These are phyloP conservation scores for Sphecodes monilicornis DNA, from an alignment of 2,888 invertebrate genomes.

Conservation along the genomic window DNA sequence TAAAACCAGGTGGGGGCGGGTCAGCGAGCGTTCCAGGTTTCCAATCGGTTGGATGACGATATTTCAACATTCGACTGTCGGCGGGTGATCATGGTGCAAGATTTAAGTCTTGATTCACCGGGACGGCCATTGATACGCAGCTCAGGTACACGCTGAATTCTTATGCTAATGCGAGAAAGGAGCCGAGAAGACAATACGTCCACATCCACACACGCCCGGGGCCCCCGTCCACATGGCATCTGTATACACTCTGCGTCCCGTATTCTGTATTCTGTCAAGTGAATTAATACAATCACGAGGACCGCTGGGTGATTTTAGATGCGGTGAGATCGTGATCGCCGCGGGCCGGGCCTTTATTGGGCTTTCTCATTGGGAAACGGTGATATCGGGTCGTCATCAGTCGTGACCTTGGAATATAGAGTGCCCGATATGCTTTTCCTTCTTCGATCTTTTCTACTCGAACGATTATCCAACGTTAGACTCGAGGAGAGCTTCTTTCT, in stretches of 20 bases:
- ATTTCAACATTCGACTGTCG: constrained; percentile 73
- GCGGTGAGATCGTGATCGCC: constrained; percentile 80
- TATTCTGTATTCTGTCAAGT: constrained; percentile 80
- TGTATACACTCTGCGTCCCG: constrained; percentile 74
- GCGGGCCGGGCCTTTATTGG: constrained; percentile 61
- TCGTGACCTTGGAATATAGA: constrained; percentile 20
- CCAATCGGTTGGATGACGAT: constrained; percentile 67
- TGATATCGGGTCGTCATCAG: constrained; percentile 35
- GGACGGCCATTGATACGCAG: constrained; percentile 80
- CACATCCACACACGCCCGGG: constrained; percentile 73
- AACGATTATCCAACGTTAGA: background rate
- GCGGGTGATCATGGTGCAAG: constrained; percentile 75
- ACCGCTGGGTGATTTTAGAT: constrained; percentile 79
- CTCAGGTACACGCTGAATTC: constrained; percentile 84
- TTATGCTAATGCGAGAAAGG: constrained; percentile 85
- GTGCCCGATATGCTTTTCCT: background rate
- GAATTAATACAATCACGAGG: constrained; percentile 80
- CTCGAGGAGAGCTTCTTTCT: no score
- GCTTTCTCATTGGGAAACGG: constrained; percentile 65
- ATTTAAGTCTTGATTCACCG: constrained; percentile 80
- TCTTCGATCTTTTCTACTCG: background rate
- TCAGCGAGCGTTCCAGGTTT: constrained; percentile 57
- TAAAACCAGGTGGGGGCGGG: constrained; percentile 1
- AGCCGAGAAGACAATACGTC: constrained; percentile 83
- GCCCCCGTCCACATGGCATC: constrained; percentile 59